Conservation (phyloP, 2,113 vertebrate genomes). For the Malaclemys terrapin region DNA sequence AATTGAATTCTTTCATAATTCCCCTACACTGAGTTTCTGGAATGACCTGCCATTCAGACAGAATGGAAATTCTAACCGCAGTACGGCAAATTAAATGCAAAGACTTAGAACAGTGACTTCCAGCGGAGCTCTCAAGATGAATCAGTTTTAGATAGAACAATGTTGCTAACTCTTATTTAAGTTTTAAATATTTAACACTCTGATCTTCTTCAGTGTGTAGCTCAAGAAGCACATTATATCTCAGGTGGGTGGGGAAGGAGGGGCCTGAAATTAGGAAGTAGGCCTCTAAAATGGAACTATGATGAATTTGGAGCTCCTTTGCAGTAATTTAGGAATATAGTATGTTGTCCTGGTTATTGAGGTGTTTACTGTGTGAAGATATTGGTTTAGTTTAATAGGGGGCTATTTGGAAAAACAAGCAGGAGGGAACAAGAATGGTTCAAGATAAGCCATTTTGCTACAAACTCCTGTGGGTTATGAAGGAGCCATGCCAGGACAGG, state of each 20-base stretch:
- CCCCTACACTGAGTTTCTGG: background rate
- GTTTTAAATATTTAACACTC: constrained; percentile 70
- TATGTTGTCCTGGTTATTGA: background rate
- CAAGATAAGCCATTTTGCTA: background rate
- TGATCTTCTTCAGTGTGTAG: constrained; percentile 34
- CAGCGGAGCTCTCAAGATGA: constrained; percentile 64
- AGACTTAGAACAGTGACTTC: constrained; percentile 27
- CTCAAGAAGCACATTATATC: constrained; percentile 41
- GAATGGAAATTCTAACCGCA: constrained; percentile 50
- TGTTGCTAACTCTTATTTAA: constrained; percentile 65
- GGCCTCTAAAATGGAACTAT: background rate
- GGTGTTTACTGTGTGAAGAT: background rate
- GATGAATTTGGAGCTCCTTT: background rate
- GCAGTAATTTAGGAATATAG: background rate
- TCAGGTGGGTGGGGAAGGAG: background rate
- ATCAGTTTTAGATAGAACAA: constrained; percentile 46
- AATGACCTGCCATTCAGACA: constrained; percentile 44
- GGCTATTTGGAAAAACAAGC: background rate
- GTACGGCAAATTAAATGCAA: constrained; percentile 60
- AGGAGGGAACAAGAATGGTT: background rate
- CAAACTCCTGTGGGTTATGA: background rate
- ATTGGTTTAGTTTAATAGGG: background rate
- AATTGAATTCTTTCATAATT: constrained; percentile 63
- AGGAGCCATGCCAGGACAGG: background rate
- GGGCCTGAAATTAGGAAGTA: background rate